Evolutionary conservation across 2,113 vertebrate genomes (phyloP).

Genomic region (Anarrhichthys ocellatus): DNA sequence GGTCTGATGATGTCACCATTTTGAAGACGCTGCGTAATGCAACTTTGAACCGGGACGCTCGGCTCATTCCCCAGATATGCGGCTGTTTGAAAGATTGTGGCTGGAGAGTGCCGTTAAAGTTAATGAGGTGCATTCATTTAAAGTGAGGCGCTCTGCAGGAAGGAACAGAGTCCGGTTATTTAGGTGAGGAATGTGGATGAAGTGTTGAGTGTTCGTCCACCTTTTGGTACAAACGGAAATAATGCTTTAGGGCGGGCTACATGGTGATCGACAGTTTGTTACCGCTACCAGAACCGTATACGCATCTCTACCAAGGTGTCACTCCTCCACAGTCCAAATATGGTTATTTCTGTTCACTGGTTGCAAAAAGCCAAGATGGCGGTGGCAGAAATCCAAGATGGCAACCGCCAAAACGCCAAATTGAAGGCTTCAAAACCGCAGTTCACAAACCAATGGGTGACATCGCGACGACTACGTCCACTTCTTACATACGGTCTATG

Average conservation of each 20-base stretch:
- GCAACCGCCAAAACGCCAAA: no score
- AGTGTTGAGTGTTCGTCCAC: not conserved
- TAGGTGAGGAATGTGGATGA: not conserved
- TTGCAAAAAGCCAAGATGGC: no score
- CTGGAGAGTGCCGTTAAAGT: constrained; percentile 1
- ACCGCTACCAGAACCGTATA: no score
- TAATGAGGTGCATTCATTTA: constrained; percentile 24
- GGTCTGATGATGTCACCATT: constrained; percentile 42
- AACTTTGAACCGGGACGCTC: not conserved
- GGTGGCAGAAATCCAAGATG: no score
- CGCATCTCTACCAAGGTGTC: no score
- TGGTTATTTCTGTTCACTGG: no score
- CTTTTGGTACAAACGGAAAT: not conserved
- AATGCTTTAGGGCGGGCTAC: not conserved
- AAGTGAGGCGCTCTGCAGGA: constrained; percentile 16
- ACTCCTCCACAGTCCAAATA: no score
- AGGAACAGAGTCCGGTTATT: not conserved
- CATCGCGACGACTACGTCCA: no score
- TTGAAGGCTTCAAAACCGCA: no score
- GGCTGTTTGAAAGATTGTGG: constrained; percentile 44
- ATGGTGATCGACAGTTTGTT: not conserved
- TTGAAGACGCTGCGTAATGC: constrained; percentile 22
- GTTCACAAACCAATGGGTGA: no score
- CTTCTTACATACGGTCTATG: no score
- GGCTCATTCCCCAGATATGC: constrained; percentile 19